These are phyloP conservation scores for Psephotus haematonotus DNA, from an alignment of 2,113 vertebrate species.

Conservation along the genomic window DNA sequence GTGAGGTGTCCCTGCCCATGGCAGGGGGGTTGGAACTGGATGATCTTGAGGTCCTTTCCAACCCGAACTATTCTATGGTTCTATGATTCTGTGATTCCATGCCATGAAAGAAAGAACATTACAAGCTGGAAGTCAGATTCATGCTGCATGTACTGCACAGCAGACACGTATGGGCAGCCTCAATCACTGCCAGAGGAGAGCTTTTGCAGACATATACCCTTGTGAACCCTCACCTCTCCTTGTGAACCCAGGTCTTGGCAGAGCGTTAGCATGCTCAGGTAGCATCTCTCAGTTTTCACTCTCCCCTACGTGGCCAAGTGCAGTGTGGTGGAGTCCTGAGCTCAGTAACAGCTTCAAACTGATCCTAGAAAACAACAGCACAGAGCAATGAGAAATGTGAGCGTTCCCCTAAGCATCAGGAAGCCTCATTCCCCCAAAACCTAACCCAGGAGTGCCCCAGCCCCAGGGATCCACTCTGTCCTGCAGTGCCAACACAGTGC, in stretches of 20 bases:
- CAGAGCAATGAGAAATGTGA: not conserved
- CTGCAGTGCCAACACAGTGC: not conserved
- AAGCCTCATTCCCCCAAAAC: not conserved
- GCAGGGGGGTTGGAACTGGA: no score
- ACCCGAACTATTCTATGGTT: no score
- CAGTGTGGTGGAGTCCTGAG: not conserved
- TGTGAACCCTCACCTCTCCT: not conserved
- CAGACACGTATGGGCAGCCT: not conserved
- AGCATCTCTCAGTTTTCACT: not conserved
- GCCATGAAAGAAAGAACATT: not conserved
- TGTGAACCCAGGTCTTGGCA: not conserved
- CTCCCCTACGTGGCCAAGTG: not conserved
- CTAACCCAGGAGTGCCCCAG: not conserved
- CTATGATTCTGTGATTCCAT: not conserved
- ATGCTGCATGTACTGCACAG: not conserved
- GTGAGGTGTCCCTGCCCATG: no score
- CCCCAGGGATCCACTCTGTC: not conserved
- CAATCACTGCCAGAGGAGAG: not conserved
- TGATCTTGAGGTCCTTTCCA: no score
- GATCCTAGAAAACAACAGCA: not conserved
- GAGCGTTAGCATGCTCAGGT: not conserved
- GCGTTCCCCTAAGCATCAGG: not conserved
- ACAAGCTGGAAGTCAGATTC: not conserved
- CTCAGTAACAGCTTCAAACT: not conserved
- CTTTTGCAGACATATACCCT: not conserved